Evolutionary conservation across 35 echinoderm and acorn worm genomes (phyloP).

Genomic region (Apostichopus californicus): DNA sequence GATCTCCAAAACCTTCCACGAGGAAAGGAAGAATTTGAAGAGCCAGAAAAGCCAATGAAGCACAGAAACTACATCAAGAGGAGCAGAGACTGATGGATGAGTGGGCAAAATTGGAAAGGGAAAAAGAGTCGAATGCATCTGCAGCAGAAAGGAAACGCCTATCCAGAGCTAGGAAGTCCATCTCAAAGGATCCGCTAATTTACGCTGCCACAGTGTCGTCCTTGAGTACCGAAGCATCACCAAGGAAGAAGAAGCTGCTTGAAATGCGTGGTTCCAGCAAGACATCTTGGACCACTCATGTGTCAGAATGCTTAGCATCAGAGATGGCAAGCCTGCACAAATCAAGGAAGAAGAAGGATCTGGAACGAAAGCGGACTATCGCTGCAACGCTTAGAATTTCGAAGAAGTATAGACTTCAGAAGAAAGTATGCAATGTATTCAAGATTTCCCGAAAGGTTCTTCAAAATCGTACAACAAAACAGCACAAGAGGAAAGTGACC

Average conservation of each 20-base stretch:
- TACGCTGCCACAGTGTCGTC: not conserved
- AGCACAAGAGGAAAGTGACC: conserved; percentile 9
- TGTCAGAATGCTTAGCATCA: not conserved
- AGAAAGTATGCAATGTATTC: not conserved
- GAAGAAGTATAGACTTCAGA: not conserved
- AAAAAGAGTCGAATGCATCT: not conserved
- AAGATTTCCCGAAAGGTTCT: not conserved
- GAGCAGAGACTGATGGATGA: conserved; percentile 13
- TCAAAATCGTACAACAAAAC: not conserved
- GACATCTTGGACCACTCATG: not conserved
- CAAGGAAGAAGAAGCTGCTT: not conserved
- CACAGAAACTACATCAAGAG: not conserved
- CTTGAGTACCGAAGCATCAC: not conserved
- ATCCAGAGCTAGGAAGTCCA: conserved; percentile 1
- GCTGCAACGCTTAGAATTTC: not conserved
- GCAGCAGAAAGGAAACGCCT: not conserved
- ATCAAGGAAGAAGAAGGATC: conserved; percentile 10
- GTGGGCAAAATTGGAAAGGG: not conserved
- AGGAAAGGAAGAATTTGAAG: not conserved
- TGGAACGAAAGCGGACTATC: not conserved
- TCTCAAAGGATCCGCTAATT: not conserved
- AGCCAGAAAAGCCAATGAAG: not conserved
- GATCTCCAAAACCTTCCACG: not conserved
- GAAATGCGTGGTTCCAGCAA: not conserved
- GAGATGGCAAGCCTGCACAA: conserved; percentile 15